Conservation (phyloP, 1,140 invertebrate genomes). For the Zaprionus davidi region DNA sequence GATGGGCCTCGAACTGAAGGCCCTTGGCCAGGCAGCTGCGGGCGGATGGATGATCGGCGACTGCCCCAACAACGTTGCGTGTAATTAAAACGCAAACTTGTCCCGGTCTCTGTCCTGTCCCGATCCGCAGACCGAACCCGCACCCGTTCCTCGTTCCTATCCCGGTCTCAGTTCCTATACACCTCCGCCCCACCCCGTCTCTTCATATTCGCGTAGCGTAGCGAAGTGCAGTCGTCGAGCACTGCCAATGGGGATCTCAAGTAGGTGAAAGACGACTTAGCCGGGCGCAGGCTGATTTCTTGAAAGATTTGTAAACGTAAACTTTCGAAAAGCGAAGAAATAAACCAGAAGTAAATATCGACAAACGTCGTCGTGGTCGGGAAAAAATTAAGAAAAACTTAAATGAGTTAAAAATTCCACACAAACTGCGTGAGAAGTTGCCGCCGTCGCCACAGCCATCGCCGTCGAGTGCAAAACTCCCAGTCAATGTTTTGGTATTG, state of each 20-base stretch:
- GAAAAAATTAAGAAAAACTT: conserved; percentile 78
- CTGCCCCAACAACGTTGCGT: conserved; percentile 65
- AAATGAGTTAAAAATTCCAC: conserved; percentile 79
- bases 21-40: conserved; percentile 29
- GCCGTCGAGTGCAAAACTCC: conserved; percentile 16
- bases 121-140: not conserved
- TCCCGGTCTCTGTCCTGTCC: conserved; percentile 6
- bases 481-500: conserved; percentile 20
- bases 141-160: not conserved
- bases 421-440: conserved; percentile 81
- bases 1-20: conserved; percentile 31
- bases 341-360: conserved; percentile 76
- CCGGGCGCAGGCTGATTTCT: conserved; percentile 63
- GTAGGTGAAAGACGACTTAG: conserved; percentile 71
- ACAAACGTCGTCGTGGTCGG: conserved; percentile 54
- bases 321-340: conserved; percentile 75
- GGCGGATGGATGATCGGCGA: conserved; percentile 48
- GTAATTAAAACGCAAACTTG: conserved; percentile 81
- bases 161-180: not conserved
- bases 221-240: conserved; percentile 8
- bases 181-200: not conserved
- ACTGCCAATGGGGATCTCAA: conserved; percentile 29
- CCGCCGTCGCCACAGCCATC: conserved; percentile 38
- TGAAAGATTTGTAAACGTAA: conserved; percentile 78
- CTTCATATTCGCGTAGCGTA: not conserved